Conservation (phyloP, 2,113 vertebrate genomes). For the Cynoglossus semilaevis region DNA sequence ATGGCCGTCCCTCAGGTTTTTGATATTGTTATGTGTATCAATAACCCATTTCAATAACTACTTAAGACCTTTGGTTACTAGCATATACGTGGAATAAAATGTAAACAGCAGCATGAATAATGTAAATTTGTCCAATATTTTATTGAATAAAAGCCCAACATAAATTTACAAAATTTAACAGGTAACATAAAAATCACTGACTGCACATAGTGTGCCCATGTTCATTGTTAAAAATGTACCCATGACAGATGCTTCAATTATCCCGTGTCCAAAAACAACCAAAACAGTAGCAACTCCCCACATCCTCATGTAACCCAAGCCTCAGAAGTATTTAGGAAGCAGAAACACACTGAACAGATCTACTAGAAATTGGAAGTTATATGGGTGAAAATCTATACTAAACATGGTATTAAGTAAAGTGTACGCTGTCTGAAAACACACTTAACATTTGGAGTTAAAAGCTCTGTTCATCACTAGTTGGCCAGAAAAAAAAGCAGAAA, state of each 20-base stretch:
- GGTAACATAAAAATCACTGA: constrained; percentile 72
- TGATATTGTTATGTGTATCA: no score
- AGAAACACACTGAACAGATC: constrained; percentile 55
- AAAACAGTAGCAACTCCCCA: constrained; percentile 34
- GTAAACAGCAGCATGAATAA: constrained; percentile 21
- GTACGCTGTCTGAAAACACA: constrained; percentile 1
- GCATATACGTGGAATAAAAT: no score
- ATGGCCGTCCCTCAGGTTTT: no score
- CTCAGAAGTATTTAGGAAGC: constrained; percentile 31
- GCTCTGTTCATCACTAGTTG: constrained; percentile 10
- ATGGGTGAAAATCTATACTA: constrained; percentile 6
- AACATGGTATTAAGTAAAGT: constrained; percentile 29
- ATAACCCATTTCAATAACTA: no score
- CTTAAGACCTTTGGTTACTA: no score
- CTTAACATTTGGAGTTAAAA: constrained; percentile 27
- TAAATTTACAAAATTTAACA: constrained; percentile 74
- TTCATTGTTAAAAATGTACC: constrained; percentile 67
- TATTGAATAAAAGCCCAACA: constrained; percentile 78
- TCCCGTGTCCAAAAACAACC: constrained; percentile 25
- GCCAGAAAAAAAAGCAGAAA: constrained; percentile 26
- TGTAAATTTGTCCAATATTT: constrained; percentile 72
- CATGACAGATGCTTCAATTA: constrained; percentile 51
- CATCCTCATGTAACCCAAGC: constrained; percentile 28
- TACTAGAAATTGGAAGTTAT: constrained; percentile 24
- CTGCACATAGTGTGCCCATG: constrained; percentile 49